Evolutionary conservation across 2,888 invertebrate species (phyloP).

Genomic region (Rhimphoctona megacephalus): DNA sequence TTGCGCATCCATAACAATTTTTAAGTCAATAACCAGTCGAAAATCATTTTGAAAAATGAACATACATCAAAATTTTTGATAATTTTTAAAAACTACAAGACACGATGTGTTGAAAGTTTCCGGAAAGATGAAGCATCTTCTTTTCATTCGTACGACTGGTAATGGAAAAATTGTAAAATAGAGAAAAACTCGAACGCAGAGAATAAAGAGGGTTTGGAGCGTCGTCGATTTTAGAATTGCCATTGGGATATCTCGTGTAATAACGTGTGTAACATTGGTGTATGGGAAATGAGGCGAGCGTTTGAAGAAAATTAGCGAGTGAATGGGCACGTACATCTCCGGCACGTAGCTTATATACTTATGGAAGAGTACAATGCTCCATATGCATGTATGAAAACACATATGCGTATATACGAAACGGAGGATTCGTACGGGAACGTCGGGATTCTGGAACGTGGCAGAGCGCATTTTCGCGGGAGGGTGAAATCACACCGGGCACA

Average conservation of each 20-base stretch:
- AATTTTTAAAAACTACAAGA: too few species aligned
- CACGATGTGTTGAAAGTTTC: too few species aligned
- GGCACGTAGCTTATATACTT: constrained; percentile 56
- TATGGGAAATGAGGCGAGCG: constrained; percentile 62
- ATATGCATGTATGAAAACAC: constrained; percentile 25
- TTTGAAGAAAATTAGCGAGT: constrained; percentile 64
- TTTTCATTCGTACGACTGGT: too few species aligned
- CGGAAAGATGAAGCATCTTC: too few species aligned
- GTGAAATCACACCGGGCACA: constrained; percentile 34
- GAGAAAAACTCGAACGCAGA: background rate
- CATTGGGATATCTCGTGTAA: constrained; percentile 6
- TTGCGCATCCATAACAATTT: too few species aligned
- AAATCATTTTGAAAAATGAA: too few species aligned
- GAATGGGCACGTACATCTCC: constrained; percentile 55
- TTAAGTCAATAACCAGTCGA: too few species aligned
- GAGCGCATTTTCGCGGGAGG: constrained; percentile 49
- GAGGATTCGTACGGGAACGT: constrained; percentile 62
- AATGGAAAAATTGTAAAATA: too few species aligned
- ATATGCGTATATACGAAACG: constrained; percentile 36
- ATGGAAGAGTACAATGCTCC: background rate
- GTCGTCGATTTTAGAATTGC: background rate
- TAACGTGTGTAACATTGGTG: constrained; percentile 29
- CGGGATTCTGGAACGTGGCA: constrained; percentile 65
- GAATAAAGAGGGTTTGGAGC: background rate
- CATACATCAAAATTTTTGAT: too few species aligned